Conservation (phyloP, 2,113 vertebrate species). For the Corydoras maculifer region DNA sequence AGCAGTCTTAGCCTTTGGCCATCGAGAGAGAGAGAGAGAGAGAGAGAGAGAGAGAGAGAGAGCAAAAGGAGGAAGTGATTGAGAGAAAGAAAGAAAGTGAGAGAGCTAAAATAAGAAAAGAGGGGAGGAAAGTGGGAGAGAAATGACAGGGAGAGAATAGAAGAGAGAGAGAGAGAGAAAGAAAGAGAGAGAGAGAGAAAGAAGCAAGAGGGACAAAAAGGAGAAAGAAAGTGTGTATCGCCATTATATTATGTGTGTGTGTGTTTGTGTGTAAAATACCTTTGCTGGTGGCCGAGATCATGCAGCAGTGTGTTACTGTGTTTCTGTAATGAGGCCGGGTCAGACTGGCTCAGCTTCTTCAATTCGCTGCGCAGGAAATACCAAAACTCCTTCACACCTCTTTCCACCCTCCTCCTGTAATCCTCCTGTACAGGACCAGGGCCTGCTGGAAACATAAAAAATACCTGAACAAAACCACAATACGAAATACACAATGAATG, state of each 20-base stretch:
- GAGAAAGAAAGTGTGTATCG: neutral
- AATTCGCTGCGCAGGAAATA: slow-evolving; percentile 94
- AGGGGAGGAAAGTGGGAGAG: no score
- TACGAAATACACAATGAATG: neutral
- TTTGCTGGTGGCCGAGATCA: slow-evolving; percentile 94
- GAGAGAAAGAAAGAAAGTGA: no score
- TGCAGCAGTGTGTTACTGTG: slow-evolving; percentile 79
- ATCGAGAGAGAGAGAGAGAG: neutral
- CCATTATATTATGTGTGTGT: neutral
- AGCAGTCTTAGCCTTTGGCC: no score
- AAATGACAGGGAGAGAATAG: no score
- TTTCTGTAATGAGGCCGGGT: slow-evolving; percentile 77
- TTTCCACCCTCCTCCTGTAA: slow-evolving; percentile 84
- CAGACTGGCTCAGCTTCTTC: slow-evolving; percentile 83
- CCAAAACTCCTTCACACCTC: slow-evolving; percentile 95
- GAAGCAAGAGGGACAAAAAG: no score
- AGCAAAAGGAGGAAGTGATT: neutral
- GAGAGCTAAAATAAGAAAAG: no score
- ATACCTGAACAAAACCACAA: neutral
- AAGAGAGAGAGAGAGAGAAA: no score
- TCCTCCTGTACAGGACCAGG: slow-evolving; percentile 90
- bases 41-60: neutral
- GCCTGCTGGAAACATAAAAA: slow-evolving; percentile 51
- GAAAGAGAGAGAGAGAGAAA: no score
- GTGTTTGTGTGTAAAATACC: slow-evolving; percentile 58